Evolutionary conservation across 2,888 invertebrate genomes (phyloP), one percentile per base, ranked within the genome.

Genomic region (Bursaphelenchus okinawaensis): DNA sequence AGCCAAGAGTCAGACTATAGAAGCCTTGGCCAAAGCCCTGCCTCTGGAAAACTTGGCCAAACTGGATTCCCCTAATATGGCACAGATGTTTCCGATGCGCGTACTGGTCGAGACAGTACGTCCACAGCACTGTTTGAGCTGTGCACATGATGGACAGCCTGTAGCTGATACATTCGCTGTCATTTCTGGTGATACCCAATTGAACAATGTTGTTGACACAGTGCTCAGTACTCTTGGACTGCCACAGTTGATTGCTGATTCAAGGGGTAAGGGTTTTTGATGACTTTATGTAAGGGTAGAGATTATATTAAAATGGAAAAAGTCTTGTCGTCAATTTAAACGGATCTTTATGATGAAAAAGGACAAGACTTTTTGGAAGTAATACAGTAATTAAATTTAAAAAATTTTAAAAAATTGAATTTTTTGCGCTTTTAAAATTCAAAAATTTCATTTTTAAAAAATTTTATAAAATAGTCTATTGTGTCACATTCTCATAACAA

Each of bases 91-190:
- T 62, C 94, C 94, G 57, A 90, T 96, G 56, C 93, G 94, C 84
- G 95, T 95, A 84, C 88, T 95, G 68, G 92, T 96, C 63, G 94
- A 95, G 85, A 70, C 77, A 26, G 80, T 81, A 52, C 71, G 77
- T 23, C 70, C 79, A 52, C 72, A 72, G 61, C 75, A 81, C 68
- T 80, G 82, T 72, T 66, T 82, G 66, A 72, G 76, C 55, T 80
- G 79, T 68, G 71, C 79, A 66, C 75, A 79, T 76, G 83, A 78
- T 74, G 80, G 81, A 7, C 79, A 79, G 59, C 72, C 66, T 70
- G 83, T 79, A 68, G 71, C 75, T 72, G 95, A 96, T 86, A 92
- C 92, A 79, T 95, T 92, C 86, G 94, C 95, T 82, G 93, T 95
- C 84, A 90, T 96, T 69, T 93, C 93, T 0, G 89, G 90, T 9